A percentile compares a stretch with the other conserved stretches of the same genome.
Evolutionary conservation across 2,113 vertebrate genomes (phyloP).

Genomic region (Campylorhamphus procurvoides): DNA sequence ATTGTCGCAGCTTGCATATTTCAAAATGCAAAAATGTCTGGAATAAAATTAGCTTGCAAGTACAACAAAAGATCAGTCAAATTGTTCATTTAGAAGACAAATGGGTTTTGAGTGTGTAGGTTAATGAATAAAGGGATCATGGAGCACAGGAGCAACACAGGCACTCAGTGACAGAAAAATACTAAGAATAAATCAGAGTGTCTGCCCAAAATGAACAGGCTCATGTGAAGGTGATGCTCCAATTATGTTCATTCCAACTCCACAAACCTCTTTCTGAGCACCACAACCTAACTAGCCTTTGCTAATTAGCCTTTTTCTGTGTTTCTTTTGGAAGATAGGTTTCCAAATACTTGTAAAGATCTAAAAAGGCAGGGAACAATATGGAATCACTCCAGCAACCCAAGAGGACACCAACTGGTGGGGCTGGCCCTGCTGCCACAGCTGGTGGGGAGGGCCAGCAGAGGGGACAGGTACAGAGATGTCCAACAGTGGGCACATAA

Average conservation of each 20-base stretch:
- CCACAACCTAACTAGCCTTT: background rate
- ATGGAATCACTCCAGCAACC: background rate
- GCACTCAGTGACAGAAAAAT: background rate
- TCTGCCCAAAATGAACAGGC: background rate
- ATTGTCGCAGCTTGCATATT: background rate
- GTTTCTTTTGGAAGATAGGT: background rate
- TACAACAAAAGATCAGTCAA: conserved; percentile 44
- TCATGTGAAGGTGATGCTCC: background rate
- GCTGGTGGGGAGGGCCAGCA: background rate
- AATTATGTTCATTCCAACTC: background rate
- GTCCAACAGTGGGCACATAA: background rate
- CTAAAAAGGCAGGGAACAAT: background rate
- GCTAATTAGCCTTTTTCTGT: background rate
- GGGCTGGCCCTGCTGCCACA: background rate
- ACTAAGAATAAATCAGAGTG: background rate
- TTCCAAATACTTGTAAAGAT: background rate
- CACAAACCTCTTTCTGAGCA: background rate
- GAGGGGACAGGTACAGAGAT: background rate
- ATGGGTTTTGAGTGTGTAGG: background rate
- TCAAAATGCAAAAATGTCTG: background rate
- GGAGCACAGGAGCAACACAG: background rate
- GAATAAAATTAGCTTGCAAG: conserved; percentile 13
- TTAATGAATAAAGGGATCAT: background rate
- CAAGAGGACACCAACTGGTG: background rate
- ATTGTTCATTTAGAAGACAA: background rate